Evolutionary conservation across 2,888 invertebrate genomes (phyloP).

Genomic region (Mesorhabditis belari): DNA sequence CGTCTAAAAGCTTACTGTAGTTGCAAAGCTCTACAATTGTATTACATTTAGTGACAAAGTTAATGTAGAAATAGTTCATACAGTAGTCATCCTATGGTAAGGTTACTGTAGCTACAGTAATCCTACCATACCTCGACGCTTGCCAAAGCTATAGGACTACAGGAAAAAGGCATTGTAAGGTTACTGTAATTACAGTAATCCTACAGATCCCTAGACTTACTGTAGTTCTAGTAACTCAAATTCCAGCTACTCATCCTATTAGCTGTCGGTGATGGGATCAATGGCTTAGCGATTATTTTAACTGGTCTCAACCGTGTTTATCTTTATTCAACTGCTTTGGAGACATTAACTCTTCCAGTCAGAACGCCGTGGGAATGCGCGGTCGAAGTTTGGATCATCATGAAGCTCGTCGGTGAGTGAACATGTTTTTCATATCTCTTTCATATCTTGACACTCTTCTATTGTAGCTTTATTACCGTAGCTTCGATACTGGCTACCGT

Average conservation of each 20-base stretch:
- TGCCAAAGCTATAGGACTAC: too few species aligned
- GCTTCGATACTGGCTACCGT: too few species aligned
- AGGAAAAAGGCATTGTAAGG: neutral
- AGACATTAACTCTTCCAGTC: constrained; percentile 18
- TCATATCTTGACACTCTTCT: too few species aligned
- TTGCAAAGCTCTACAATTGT: too few species aligned
- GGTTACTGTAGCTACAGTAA: too few species aligned
- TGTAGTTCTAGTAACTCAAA: neutral
- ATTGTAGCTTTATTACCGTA: too few species aligned
- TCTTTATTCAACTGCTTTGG: constrained; percentile 25
- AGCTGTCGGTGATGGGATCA: constrained; percentile 30
- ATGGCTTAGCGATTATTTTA: constrained; percentile 30
- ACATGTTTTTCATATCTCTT: too few species aligned
- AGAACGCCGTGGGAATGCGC: constrained; percentile 32
- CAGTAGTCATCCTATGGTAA: too few species aligned
- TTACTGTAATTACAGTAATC: neutral
- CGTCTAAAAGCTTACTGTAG: too few species aligned
- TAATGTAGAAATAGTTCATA: too few species aligned
- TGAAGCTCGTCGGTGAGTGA: constrained; percentile 33
- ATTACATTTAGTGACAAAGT: too few species aligned
- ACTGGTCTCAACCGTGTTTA: constrained; percentile 35
- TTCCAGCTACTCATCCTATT: constrained; percentile 33
- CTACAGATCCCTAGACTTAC: neutral
- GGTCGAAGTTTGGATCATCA: constrained; percentile 28
- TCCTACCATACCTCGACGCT: too few species aligned